phyloP scores from a whole-genome alignment of 2,797 vertebrate species.

The Allobates femoralis region DNA sequence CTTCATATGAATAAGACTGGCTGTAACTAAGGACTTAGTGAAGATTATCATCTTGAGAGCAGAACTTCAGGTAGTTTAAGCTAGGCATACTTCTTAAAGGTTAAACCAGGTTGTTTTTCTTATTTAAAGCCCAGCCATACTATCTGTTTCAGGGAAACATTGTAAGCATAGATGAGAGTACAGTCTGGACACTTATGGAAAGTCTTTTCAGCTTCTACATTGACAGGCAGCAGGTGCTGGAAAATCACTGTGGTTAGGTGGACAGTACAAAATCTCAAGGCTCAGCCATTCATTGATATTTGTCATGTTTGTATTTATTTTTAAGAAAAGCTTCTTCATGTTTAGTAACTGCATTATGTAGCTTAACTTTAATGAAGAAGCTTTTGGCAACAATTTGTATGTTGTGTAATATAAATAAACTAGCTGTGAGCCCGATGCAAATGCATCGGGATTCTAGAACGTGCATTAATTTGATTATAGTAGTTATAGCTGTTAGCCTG shows the following conservation, averaged over 20 bases:
- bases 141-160: constrained; percentile 53
- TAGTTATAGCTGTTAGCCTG: too few relatives aligned
- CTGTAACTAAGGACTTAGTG: constrained; percentile 27
- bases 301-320: constrained; percentile 19
- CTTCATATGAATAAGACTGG: constrained; percentile 22
- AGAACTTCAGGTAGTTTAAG: constrained; percentile 48
- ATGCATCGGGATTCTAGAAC: too few relatives aligned
- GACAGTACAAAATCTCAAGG: not conserved
- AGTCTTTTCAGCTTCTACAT: constrained; percentile 24
- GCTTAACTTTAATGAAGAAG: not conserved
- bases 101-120: constrained; percentile 59
- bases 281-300: not conserved
- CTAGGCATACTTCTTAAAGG: constrained; percentile 40
- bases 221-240: constrained; percentile 60
- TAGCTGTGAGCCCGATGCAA: too few relatives aligned
- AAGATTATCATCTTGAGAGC: constrained; percentile 12
- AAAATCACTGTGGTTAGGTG: constrained; percentile 29
- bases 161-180: constrained; percentile 42
- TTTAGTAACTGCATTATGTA: not conserved
- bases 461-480: too few relatives aligned
- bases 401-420: too few relatives aligned
- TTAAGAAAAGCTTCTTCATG: not conserved
- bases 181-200: constrained; percentile 51
- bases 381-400: not conserved
- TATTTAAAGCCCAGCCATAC: constrained; percentile 10